Evolutionary conservation across 2,888 invertebrate genomes (phyloP), one percentile per base, ranked within the genome.

Genomic region (Mongoloraphidia duomilia): DNA sequence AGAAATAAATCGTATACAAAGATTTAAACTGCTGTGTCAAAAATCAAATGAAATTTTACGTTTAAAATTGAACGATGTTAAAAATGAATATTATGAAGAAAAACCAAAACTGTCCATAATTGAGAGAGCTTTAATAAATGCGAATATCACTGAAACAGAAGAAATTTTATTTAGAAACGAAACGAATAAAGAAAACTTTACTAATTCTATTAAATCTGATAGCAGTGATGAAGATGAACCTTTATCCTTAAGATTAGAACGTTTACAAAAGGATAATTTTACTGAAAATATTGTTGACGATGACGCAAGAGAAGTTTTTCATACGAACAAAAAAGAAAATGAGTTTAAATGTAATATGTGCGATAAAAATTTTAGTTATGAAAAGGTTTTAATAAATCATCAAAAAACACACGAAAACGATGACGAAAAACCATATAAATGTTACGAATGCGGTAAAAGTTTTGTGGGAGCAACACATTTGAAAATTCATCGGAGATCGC

Each of bases 11-110:
- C 51, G 60, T 12, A 63, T 70, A 8, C 70, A 69, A 54, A 67
- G 65, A 50, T 74, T 74, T 56, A 72, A 70, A 54, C 71, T 72
- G 54, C 64, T 64, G 53, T 73, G 73, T 54, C 60, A 70, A 34
- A 61, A 60, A 8, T 69, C 72, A 3, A 72, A 74, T 50, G 68
- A 65, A 50, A 66, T 61, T 46, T 63, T 68, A 35, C 66, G 61
- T 26, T 26, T 26, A 26, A 26, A 26, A 26, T 6, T 26, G 26
- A 26, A 6, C 6, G 26, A 26, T 26, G 26, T 26, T 26, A 3
- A 26, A 26, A 26, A 26, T 26, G 26, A 26, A 6, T 26, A 26
- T 26, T 6, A 26, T 6, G 26, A 26, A 26, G 26, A 26, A 26
- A 26, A 12, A 11, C 14, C 17, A 35, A n/a, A 36, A 11, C 12